Percentiles rank a stretch among this genome's conserved stretches.
phyloP scores from a whole-genome alignment of 2,888 invertebrate species.

The Salticus scenicus region DNA sequence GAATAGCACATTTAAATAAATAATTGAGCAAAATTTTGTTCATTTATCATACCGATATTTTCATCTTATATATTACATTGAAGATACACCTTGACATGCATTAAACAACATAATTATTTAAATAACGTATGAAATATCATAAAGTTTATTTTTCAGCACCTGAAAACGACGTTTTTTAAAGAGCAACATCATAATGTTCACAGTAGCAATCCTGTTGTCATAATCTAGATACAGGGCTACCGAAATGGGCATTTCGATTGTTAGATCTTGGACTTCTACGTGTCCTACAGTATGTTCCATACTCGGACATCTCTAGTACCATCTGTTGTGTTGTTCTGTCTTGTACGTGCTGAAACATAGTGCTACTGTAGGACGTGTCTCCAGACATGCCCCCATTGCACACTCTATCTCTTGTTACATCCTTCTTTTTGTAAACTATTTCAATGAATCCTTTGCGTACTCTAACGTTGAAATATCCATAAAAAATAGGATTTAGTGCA shows the following conservation, averaged over 20 bases:
- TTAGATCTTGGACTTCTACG: conserved; percentile 41
- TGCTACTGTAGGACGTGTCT: conserved; percentile 65
- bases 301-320: conserved; percentile 55
- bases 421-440: conserved; percentile 67
- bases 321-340: conserved; percentile 38
- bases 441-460: conserved; percentile 72
- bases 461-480: conserved; percentile 76
- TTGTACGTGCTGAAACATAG: conserved; percentile 34
- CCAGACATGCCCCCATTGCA: conserved; percentile 46
- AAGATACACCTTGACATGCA: too few relatives aligned
- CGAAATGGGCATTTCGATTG: conserved; percentile 14
- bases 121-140: too few relatives aligned
- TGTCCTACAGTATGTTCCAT: conserved; percentile 22
- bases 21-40: too few relatives aligned
- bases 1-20: too few relatives aligned
- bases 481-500: conserved; percentile 77
- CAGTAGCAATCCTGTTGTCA: conserved; percentile 49
- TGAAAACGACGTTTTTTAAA: neutral
- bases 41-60: too few relatives aligned
- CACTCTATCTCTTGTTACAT: conserved; percentile 33
- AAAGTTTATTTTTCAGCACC: too few relatives aligned
- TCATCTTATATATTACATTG: too few relatives aligned
- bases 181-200: conserved; percentile 29
- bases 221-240: conserved; percentile 43
- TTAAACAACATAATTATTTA: too few relatives aligned